A percentile compares a stretch with the other conserved stretches of the same genome.
Evolutionary conservation across 2,113 vertebrate genomes (phyloP).

Genomic region (Chloropsis hardwickii): DNA sequence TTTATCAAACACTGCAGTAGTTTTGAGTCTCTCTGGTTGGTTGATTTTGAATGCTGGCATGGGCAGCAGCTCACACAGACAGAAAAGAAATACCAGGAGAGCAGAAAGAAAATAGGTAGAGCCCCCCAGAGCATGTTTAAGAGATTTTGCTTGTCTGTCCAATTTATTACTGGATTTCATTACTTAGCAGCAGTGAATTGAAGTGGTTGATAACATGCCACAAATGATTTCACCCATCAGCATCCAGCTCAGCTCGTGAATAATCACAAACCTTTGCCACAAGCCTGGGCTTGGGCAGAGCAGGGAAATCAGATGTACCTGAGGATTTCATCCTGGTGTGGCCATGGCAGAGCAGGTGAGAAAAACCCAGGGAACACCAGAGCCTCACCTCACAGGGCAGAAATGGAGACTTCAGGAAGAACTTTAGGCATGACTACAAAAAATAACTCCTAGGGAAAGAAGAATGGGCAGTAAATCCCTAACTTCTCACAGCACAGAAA

Average conservation of each 20-base stretch:
- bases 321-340: not conserved
- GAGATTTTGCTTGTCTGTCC: slow-evolving; percentile 33
- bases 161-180: slow-evolving; percentile 37
- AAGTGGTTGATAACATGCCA: slow-evolving; percentile 15
- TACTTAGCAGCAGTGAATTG: slow-evolving; percentile 34
- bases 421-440: not conserved
- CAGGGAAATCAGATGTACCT: not conserved
- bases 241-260: not conserved
- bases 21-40: not conserved
- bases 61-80: not conserved
- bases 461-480: not conserved
- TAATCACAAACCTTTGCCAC: not conserved
- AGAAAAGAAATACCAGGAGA: slow-evolving; percentile 1
- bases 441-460: not conserved
- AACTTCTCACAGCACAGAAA: not conserved
- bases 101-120: slow-evolving; percentile 17
- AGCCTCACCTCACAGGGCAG: not conserved
- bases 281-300: not conserved
- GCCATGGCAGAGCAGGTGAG: not conserved
- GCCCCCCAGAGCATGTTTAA: not conserved
- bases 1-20: not conserved
- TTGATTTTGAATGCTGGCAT: not conserved
- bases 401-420: not conserved
- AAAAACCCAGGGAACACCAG: not conserved
- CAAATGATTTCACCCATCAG: slow-evolving; percentile 9